phyloP scores from a whole-genome alignment of 53 echinoderm and acorn worm genomes.

The Hippasteria phrygiana region DNA sequence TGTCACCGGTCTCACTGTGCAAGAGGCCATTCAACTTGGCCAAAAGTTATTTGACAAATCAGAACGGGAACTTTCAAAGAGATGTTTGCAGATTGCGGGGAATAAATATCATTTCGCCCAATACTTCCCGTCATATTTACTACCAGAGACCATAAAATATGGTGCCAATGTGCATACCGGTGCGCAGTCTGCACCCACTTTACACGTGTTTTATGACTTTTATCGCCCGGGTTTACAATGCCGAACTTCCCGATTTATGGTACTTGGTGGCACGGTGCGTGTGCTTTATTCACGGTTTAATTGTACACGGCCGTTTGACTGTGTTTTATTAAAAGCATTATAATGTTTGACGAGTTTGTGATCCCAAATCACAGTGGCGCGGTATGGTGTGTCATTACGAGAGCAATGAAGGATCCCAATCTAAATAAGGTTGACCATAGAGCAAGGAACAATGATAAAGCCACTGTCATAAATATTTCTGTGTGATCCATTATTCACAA shows the following conservation, averaged over 20 bases:
- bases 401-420: not conserved
- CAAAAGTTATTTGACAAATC: not conserved
- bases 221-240: conserved; percentile 49
- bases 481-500: not conserved
- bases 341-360: not conserved
- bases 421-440: not conserved
- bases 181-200: conserved; percentile 19
- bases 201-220: conserved; percentile 57
- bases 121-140: conserved; percentile 34
- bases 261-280: not conserved
- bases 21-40: not conserved
- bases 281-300: no score
- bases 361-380: not conserved
- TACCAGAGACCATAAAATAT: conserved; percentile 8
- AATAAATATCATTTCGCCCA: conserved; percentile 32
- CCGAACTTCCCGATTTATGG: conserved; percentile 38
- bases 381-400: not conserved
- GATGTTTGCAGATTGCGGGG: conserved; percentile 19
- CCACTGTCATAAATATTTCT: not conserved
- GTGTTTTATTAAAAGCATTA: not conserved
- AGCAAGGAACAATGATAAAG: not conserved
- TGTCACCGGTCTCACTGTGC: no score
- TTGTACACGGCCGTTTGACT: conserved; percentile 17
- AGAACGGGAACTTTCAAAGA: conserved; percentile 31
- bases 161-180: conserved; percentile 35